A percentile compares a stretch with the other conserved stretches of the same genome.
Conservation (phyloP, 1,140 invertebrate genomes). For the Ostrea edulis region DNA sequence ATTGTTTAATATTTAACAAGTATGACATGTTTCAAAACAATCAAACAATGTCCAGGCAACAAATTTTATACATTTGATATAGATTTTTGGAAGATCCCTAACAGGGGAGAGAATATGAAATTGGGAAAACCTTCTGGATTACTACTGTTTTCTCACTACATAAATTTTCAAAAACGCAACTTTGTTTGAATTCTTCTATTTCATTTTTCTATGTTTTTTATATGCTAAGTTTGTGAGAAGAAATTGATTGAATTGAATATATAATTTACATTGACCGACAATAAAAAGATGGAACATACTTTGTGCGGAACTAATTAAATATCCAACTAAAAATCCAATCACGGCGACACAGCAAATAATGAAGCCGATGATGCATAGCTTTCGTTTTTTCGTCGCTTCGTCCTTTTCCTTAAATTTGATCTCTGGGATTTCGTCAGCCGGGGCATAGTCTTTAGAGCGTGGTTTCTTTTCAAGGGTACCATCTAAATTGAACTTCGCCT, state of each 20-base stretch:
- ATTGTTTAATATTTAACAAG: neutral
- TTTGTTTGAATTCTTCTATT: too few relatives aligned
- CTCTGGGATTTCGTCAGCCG: constrained; percentile 41
- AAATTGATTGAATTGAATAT: neutral
- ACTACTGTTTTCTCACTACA: too few relatives aligned
- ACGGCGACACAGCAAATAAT: constrained; percentile 36
- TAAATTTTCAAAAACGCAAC: too few relatives aligned
- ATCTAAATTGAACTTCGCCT: constrained; percentile 50
- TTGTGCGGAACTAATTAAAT: constrained; percentile 11
- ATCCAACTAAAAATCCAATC: constrained; percentile 40
- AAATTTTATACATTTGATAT: too few relatives aligned
- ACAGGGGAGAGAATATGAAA: too few relatives aligned
- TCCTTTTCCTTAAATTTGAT: constrained; percentile 46
- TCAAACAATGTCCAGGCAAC: too few relatives aligned
- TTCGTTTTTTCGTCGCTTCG: neutral
- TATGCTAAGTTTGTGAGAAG: neutral
- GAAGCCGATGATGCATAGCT: constrained; percentile 22
- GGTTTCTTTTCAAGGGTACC: constrained; percentile 41
- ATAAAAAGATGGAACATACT: neutral
- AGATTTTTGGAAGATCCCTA: too few relatives aligned
- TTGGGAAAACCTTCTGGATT: too few relatives aligned
- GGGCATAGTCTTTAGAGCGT: constrained; percentile 60
- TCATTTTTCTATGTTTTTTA: neutral
- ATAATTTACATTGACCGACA: neutral
- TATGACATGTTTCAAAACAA: neutral